Evolutionary conservation across 2,888 invertebrate genomes (phyloP).

Genomic region (Malacosoma neustria): DNA sequence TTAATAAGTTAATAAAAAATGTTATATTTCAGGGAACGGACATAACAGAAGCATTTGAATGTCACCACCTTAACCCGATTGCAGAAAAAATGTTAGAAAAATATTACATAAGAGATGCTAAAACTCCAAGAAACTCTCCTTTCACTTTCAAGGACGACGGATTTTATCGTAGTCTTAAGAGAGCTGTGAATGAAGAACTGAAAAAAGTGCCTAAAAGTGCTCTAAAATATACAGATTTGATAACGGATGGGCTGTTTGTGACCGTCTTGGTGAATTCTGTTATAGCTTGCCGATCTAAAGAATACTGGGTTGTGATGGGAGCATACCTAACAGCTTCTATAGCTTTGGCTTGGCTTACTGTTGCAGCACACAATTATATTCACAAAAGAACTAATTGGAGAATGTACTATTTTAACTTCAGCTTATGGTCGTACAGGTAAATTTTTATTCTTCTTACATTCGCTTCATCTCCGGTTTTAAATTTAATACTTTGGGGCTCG

Average conservation of each 20-base stretch:
- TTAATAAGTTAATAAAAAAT: no score
- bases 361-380: constrained; percentile 85
- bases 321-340: constrained; percentile 48
- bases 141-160: constrained; percentile 84
- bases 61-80: constrained; percentile 65
- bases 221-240: constrained; percentile 25
- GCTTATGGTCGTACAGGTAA: constrained; percentile 79
- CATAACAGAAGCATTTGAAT: constrained; percentile 77
- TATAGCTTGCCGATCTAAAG: constrained; percentile 32
- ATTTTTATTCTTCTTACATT: no score
- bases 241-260: constrained; percentile 48
- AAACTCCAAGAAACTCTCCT: constrained; percentile 78
- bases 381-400: constrained; percentile 85
- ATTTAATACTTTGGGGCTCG: no score
- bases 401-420: constrained; percentile 85
- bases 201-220: constrained; percentile 58
- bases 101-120: constrained; percentile 79
- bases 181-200: constrained; percentile 66
- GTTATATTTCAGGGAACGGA: constrained; percentile 74
- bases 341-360: constrained; percentile 73
- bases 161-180: constrained; percentile 82
- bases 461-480: no score
- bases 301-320: constrained; percentile 31
- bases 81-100: constrained; percentile 77
- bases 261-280: constrained; percentile 43